Evolutionary conservation across 2,888 invertebrate species (phyloP).

Genomic region (Lithophane ornitopus): DNA sequence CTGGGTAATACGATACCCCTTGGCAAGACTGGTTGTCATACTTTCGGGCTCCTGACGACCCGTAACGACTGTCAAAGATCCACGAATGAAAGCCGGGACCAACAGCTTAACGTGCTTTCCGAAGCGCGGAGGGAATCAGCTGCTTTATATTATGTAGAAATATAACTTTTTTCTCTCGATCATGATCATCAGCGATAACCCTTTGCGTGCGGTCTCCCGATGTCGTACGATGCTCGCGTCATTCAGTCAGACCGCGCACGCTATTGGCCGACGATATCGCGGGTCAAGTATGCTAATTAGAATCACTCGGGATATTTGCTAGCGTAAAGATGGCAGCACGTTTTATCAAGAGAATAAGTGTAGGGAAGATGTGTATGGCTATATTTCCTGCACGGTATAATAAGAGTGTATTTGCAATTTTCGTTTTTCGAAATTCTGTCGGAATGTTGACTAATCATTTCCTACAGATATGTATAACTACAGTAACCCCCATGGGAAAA

Average conservation of each 20-base stretch:
- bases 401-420: neutral
- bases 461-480: neutral
- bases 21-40: no score
- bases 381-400: no score
- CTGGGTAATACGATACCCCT: no score
- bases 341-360: slow-evolving; percentile 30
- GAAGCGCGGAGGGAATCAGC: no score
- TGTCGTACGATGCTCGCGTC: slow-evolving; percentile 57
- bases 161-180: slow-evolving; percentile 29
- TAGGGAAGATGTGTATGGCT: neutral
- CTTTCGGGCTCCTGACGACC: no score
- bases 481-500: neutral
- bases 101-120: no score
- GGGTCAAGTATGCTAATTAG: slow-evolving; percentile 66
- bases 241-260: slow-evolving; percentile 42
- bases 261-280: slow-evolving; percentile 64
- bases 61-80: no score
- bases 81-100: no score
- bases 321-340: slow-evolving; percentile 37
- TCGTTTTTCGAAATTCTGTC: neutral
- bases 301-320: slow-evolving; percentile 45
- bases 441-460: neutral
- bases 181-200: slow-evolving; percentile 56
- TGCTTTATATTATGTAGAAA: neutral
- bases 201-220: slow-evolving; percentile 46